Base-by-base conservation (phyloP, 2,888 invertebrate species). In the Nasonia oneida region DNA sequence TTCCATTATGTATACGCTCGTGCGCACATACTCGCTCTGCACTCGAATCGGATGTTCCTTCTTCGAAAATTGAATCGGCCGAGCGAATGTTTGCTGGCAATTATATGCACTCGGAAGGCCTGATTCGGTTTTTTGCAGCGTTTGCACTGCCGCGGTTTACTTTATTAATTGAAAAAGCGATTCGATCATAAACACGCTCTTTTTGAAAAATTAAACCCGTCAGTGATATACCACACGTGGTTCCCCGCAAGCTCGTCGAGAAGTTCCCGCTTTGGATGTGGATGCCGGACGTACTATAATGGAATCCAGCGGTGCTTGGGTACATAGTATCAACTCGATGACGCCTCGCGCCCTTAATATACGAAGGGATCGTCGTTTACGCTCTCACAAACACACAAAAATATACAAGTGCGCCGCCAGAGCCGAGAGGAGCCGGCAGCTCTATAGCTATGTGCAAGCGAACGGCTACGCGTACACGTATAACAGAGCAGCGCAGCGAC, bases 1-100 rank as follows among this genome's bases (percentile, higher is more conserved):
- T 79, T 84, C 74, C 84, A 84, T 73, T 75, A 67, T 18, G 33
- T 74, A 29, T 29, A 67, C 61, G 29, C 18, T 42, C 67, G 79
- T 64, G 12, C 64, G 42, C 39, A 33, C 5, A 29, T 29, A 29
- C 29, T 29, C 29, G 29, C 2, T 33, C n/a, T 18, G n/a, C 14
- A 37, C 6, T 79, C 18, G 67, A 83, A 78, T 77, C 39, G 6
- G 42, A 78, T 50, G 42, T 42, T 71, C 14, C n/a, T 4, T 29
- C 67, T 67, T 67, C 3, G 67, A 67, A 29, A 67, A 67, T 67
- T 67, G 67, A 33, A 67, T 67, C 33, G 67, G 33, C 67, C 29
- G 12, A 67, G 67, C 23, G 67, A 29, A 67, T 67, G 29, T 67
- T 57, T 57, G 57, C n/a, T n/a, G 2, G 15, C 57, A 57, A n/a